These are phyloP conservation scores for Ectemnius cavifrons DNA, from an alignment of 2,888 invertebrate genomes.

Conservation along the genomic window DNA sequence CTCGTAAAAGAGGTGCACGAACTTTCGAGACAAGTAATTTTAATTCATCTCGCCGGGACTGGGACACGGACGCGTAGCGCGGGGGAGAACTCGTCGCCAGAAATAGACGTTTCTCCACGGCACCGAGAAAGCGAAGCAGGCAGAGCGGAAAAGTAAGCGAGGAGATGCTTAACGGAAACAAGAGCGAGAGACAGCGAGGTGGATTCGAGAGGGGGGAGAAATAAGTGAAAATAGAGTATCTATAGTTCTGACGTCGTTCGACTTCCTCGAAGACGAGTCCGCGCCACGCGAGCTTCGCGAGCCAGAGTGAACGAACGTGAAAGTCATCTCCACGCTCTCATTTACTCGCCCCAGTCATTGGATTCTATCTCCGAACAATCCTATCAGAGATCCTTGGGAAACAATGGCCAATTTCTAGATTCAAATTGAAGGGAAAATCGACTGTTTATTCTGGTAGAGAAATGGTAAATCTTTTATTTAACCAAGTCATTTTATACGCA, in stretches of 20 bases:
- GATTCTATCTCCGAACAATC: slow-evolving; percentile 7
- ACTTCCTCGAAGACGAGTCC: slow-evolving; percentile 46
- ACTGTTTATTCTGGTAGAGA: too few relatives aligned
- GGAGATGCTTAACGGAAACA: slow-evolving; percentile 6
- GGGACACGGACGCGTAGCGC: slow-evolving; percentile 20
- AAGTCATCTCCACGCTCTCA: slow-evolving; percentile 45
- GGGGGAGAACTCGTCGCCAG: slow-evolving; percentile 40
- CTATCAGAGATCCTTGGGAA: too few relatives aligned
- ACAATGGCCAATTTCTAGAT: too few relatives aligned
- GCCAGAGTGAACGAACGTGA: slow-evolving; percentile 46
- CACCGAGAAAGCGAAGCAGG: slow-evolving; percentile 19
- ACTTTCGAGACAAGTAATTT: slow-evolving; percentile 17
- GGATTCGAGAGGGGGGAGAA: slow-evolving; percentile 45
- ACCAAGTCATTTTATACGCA: too few relatives aligned
- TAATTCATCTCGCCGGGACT: slow-evolving; percentile 23
- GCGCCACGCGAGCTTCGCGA: slow-evolving; percentile 44
- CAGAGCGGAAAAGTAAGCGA: slow-evolving; percentile 14
- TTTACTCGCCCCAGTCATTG: slow-evolving; percentile 19
- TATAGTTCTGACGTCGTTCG: slow-evolving; percentile 59
- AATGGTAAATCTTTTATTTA: too few relatives aligned
- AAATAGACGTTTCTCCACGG: slow-evolving; percentile 53
- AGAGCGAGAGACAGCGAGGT: slow-evolving; percentile 19
- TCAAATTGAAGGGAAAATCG: too few relatives aligned
- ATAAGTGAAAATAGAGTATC: slow-evolving; percentile 66
- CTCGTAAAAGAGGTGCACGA: slow-evolving; percentile 4